Conservation (phyloP, 2,113 vertebrate species). For the Rhabdomys dilectus region DNA sequence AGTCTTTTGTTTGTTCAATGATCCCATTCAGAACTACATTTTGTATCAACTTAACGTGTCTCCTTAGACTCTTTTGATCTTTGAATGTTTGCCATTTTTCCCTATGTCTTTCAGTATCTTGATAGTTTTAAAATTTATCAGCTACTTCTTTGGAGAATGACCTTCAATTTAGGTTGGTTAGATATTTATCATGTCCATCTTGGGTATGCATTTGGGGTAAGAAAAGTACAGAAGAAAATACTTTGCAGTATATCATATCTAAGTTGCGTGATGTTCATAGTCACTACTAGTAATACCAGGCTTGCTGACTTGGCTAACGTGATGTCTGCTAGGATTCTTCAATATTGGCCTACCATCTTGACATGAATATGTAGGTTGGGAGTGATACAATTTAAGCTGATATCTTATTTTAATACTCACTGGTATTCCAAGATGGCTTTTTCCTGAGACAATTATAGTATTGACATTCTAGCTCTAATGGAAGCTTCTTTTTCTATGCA, state of each 20-base stretch:
- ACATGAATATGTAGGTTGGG: background rate
- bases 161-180: background rate
- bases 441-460: background rate
- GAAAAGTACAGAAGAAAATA: background rate
- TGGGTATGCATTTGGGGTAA: background rate
- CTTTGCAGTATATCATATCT: background rate
- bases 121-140: background rate
- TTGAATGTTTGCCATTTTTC: background rate
- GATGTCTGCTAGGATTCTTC: background rate
- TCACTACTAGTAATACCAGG: background rate
- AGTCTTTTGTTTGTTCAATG: background rate
- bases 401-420: slow-evolving; percentile 20
- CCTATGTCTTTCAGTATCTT: background rate
- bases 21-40: background rate
- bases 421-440: background rate
- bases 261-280: background rate
- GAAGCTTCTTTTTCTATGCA: background rate
- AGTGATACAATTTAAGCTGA: background rate
- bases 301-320: background rate
- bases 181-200: background rate
- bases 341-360: background rate
- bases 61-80: slow-evolving; percentile 4
- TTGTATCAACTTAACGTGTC: background rate
- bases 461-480: background rate
- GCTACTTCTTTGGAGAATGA: background rate